Conservation (phyloP, 2,888 invertebrate genomes). For the Fragum fragum region DNA sequence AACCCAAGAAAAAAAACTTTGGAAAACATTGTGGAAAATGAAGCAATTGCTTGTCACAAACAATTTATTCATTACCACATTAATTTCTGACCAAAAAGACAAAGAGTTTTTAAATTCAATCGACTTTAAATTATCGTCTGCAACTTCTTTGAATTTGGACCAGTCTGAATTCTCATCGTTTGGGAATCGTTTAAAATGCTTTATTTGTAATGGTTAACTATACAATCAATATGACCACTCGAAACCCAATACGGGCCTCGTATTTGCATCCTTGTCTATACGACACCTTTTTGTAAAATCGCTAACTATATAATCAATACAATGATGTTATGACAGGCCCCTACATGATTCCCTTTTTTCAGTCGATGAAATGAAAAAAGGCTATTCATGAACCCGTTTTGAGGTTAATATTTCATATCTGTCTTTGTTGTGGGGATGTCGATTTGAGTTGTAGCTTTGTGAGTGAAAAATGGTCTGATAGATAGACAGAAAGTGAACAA, state of each 20-base stretch:
- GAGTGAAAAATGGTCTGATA: neutral
- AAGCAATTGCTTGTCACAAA: no score
- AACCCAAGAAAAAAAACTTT: no score
- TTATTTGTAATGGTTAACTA: no score
- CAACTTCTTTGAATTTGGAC: no score
- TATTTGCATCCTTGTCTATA: neutral
- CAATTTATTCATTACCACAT: no score
- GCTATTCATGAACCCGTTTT: neutral
- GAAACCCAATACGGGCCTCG: neutral
- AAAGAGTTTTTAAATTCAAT: no score
- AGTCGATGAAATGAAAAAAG: neutral
- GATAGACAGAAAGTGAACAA: neutral
- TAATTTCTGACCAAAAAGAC: no score
- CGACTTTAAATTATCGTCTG: no score
- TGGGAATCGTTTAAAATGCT: no score
- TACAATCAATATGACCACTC: neutral
- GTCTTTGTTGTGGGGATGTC: neutral
- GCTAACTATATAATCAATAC: constrained; percentile 1
- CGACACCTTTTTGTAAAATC: neutral
- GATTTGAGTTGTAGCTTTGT: neutral
- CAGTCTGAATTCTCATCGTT: no score
- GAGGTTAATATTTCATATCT: neutral
- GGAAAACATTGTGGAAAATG: no score
- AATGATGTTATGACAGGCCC: neutral
- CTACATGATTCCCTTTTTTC: neutral